Evolutionary conservation across 2,113 vertebrate genomes (phyloP).

Genomic region (Microtus richardsoni): DNA sequence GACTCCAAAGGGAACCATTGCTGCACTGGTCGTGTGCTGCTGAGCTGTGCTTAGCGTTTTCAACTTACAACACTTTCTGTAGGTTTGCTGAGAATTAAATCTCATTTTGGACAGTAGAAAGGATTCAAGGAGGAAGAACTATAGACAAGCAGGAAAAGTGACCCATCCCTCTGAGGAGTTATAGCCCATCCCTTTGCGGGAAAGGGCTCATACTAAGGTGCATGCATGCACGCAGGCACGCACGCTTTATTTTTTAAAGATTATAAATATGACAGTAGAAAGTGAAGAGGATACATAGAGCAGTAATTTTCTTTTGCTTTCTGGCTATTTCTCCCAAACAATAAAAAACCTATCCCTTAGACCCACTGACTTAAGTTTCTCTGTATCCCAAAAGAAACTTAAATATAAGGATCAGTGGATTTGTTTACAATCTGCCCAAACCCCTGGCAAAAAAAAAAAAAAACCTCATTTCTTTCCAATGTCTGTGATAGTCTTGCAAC

Average conservation of each 20-base stretch:
- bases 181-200: no score
- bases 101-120: not conserved
- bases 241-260: not conserved
- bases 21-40: not conserved
- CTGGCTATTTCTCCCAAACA: not conserved
- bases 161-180: not conserved
- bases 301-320: conserved; percentile 6
- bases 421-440: not conserved
- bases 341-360: not conserved
- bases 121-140: not conserved
- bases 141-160: not conserved
- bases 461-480: not conserved
- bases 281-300: not conserved
- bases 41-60: not conserved
- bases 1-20: not conserved
- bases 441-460: not conserved
- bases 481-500: not conserved
- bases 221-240: fast-evolving
- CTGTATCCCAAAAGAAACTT: not conserved
- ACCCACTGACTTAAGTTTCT: not conserved
- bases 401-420: not conserved
- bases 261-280: conserved; percentile 27
- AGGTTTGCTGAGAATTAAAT: not conserved
- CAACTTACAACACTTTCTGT: not conserved
- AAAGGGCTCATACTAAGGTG: not conserved